Percentiles rank a stretch among this genome's conserved stretches.
Evolutionary conservation across 2,113 vertebrate species (phyloP).

Genomic region (Ammodramus savannarum): DNA sequence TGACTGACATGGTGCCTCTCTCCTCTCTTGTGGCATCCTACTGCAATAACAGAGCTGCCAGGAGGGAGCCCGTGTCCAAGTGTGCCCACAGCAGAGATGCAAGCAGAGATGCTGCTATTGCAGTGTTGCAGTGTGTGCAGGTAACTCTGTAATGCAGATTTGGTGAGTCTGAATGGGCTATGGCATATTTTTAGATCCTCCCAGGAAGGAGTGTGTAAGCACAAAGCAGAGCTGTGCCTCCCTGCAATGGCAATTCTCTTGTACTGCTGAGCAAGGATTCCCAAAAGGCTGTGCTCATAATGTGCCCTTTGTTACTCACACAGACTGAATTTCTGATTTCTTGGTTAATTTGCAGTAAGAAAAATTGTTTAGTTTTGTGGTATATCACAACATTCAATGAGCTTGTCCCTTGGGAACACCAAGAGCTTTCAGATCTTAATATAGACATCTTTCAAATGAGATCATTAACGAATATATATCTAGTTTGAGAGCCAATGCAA

Average conservation of each 20-base stretch:
- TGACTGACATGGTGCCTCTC: not conserved
- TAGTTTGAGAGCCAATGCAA: slow-evolving; percentile 30
- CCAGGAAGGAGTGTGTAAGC: not conserved
- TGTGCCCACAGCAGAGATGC: not conserved
- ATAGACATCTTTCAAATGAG: slow-evolving; percentile 47
- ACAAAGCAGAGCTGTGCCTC: not conserved
- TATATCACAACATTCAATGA: not conserved
- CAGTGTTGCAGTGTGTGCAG: not conserved
- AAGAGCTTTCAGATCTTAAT: slow-evolving; percentile 11
- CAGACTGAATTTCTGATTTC: not conserved
- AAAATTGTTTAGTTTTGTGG: not conserved
- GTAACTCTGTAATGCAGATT: not conserved
- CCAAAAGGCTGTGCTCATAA: not conserved
- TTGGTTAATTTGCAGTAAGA: not conserved
- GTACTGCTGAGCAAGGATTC: not conserved
- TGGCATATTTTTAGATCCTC: not conserved
- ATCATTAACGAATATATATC: slow-evolving; percentile 19
- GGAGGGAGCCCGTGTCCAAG: not conserved
- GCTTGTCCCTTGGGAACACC: not conserved
- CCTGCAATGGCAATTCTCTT: not conserved
- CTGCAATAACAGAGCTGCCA: not conserved
- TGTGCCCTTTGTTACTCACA: not conserved
- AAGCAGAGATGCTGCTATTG: not conserved
- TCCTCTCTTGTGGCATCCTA: not conserved
- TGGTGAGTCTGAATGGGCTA: not conserved